Percentiles rank a stretch among this genome's conserved stretches.
phyloP scores from a whole-genome alignment of 2,888 invertebrate species.

The Laspeyria flexula region DNA sequence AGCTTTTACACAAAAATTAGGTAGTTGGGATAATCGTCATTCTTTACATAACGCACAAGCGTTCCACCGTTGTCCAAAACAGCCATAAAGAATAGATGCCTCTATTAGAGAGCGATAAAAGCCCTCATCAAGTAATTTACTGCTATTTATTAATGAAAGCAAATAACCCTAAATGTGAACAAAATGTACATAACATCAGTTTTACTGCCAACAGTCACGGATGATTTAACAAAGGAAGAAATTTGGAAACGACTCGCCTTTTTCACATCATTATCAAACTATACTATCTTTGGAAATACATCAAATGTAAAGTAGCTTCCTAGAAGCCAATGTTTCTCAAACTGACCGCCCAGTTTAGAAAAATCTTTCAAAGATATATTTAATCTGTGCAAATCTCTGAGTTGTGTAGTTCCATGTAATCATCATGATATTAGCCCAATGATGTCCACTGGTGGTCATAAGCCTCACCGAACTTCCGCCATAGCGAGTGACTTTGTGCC shows the following conservation, averaged over 20 bases:
- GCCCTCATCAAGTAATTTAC: slow-evolving; percentile 54
- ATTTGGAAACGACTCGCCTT: slow-evolving; percentile 38
- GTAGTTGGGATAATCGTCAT: background rate
- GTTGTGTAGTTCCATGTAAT: too few species aligned
- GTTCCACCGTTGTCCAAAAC: background rate
- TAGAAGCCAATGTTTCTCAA: background rate
- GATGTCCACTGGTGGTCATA: too few species aligned
- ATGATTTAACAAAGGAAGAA: slow-evolving; percentile 67
- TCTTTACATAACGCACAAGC: background rate
- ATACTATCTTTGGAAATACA: slow-evolving; percentile 25
- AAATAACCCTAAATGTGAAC: slow-evolving; percentile 61
- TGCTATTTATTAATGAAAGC: slow-evolving; percentile 59
- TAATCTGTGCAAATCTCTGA: too few species aligned
- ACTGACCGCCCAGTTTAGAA: background rate
- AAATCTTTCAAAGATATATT: background rate
- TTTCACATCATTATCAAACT: slow-evolving; percentile 45
- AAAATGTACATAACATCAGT: slow-evolving; percentile 59
- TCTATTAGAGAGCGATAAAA: slow-evolving; percentile 49
- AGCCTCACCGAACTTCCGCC: too few species aligned
- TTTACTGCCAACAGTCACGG: slow-evolving; percentile 70
- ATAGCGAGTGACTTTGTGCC: too few species aligned
- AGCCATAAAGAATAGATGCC: slow-evolving; percentile 32
- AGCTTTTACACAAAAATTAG: too few species aligned
- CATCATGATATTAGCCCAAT: too few species aligned
- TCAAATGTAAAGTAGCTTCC: background rate